These are phyloP conservation scores for Chrosomus eos DNA, from an alignment of 2,797 vertebrate genomes.

Conservation along the genomic window DNA sequence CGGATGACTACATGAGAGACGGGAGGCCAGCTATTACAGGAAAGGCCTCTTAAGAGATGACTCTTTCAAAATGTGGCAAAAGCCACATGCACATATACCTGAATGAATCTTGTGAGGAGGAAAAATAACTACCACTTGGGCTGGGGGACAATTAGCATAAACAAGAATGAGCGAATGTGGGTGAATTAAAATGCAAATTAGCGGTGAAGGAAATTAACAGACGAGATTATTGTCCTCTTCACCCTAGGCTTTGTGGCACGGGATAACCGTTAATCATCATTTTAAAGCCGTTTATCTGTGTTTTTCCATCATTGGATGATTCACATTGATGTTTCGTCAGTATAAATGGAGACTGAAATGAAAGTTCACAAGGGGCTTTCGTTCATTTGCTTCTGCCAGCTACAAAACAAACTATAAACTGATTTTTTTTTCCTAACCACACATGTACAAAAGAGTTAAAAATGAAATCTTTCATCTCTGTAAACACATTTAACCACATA, in stretches of 20 bases:
- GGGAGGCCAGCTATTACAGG: neutral
- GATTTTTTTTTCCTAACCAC: too few species aligned
- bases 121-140: slow-evolving; percentile 80
- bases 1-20: slow-evolving; percentile 1
- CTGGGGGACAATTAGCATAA: slow-evolving; percentile 73
- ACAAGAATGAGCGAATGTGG: slow-evolving; percentile 68
- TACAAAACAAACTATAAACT: neutral
- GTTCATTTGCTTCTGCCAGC: neutral
- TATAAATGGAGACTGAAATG: slow-evolving; percentile 9
- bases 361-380: neutral
- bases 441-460: neutral
- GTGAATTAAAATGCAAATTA: slow-evolving; percentile 82
- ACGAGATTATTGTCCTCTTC: slow-evolving; percentile 5
- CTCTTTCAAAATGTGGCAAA: neutral
- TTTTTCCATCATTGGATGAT: slow-evolving; percentile 6
- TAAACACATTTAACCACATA: neutral
- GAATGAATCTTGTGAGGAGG: slow-evolving; percentile 67
- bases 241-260: neutral
- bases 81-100: slow-evolving; percentile 25
- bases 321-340: slow-evolving; percentile 8
- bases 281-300: neutral
- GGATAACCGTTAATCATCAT: neutral
- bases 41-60: slow-evolving; percentile 13
- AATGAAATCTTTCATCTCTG: neutral
- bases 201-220: slow-evolving; percentile 35